Conservation (phyloP, 2,888 invertebrate genomes). For the Tetanocera ferruginea region DNA sequence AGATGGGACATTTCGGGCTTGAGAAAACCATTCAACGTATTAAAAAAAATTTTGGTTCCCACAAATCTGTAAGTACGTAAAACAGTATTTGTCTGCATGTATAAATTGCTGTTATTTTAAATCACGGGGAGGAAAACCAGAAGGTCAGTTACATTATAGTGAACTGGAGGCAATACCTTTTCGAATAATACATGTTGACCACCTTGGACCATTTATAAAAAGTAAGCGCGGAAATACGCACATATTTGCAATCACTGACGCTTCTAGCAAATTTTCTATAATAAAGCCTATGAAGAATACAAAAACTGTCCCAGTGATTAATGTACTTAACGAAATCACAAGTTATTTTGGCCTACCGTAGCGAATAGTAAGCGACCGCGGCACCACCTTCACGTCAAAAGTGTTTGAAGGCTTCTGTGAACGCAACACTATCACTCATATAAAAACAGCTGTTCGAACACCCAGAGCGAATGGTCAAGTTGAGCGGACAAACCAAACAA, state of each 20-base stretch:
- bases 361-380: neutral
- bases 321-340: slow-evolving; percentile 35
- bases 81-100: slow-evolving; percentile 34
- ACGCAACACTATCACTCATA: slow-evolving; percentile 36
- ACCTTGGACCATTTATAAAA: slow-evolving; percentile 35
- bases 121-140: no score
- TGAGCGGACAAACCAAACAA: slow-evolving; percentile 18
- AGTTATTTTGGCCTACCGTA: slow-evolving; percentile 50
- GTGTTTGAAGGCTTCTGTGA: slow-evolving; percentile 2
- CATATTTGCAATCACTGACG: slow-evolving; percentile 38
- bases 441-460: slow-evolving; percentile 49
- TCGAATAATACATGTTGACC: slow-evolving; percentile 40
- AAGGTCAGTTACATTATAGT: slow-evolving; percentile 35
- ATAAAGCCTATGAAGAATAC: slow-evolving; percentile 35
- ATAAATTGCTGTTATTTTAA: neutral
- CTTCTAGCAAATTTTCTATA: slow-evolving; percentile 43
- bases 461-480: slow-evolving; percentile 39
- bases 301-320: slow-evolving; percentile 30
- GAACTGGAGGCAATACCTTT: slow-evolving; percentile 43
- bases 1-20: slow-evolving; percentile 32
- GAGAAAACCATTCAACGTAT: slow-evolving; percentile 46
- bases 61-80: slow-evolving; percentile 43
- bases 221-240: slow-evolving; percentile 19
- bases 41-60: slow-evolving; percentile 47
- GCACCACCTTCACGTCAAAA: neutral